phyloP scores from a whole-genome alignment of 2,888 invertebrate species.

The Mantis religiosa region DNA sequence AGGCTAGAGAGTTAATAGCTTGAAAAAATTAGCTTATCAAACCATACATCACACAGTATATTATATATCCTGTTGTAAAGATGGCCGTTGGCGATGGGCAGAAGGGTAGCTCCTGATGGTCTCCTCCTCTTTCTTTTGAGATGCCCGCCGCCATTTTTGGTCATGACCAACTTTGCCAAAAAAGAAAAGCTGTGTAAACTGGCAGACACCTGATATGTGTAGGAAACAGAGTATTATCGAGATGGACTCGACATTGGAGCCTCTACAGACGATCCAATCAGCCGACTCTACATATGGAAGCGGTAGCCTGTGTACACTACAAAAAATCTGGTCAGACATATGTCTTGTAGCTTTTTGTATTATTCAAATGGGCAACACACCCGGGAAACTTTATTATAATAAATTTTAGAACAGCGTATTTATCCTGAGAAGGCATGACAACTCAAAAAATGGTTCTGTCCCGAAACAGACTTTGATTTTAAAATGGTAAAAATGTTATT shows the following conservation, averaged over 20 bases:
- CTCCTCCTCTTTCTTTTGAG: not conserved
- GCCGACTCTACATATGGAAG: not conserved
- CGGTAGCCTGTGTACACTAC: not conserved
- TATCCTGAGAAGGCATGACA: too few species aligned
- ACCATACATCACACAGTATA: not conserved
- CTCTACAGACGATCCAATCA: not conserved
- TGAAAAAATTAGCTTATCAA: not conserved
- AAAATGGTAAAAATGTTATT: too few species aligned
- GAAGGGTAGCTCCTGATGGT: not conserved
- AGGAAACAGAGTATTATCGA: not conserved
- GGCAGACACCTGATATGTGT: not conserved
- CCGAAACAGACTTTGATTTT: too few species aligned
- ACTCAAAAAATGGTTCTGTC: too few species aligned
- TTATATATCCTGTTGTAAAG: not conserved
- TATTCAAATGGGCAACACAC: too few species aligned
- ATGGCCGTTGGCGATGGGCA: not conserved
- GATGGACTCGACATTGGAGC: not conserved
- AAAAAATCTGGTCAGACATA: not conserved
- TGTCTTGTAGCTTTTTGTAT: too few species aligned
- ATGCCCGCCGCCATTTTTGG: constrained; percentile 12
- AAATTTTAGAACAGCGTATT: too few species aligned
- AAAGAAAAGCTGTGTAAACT: not conserved
- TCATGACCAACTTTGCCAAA: not conserved
- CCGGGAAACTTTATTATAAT: too few species aligned
- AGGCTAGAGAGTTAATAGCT: not conserved